These are phyloP conservation scores for Epinotia demarniana DNA, from an alignment of 2,888 invertebrate genomes.

Conservation along the genomic window DNA sequence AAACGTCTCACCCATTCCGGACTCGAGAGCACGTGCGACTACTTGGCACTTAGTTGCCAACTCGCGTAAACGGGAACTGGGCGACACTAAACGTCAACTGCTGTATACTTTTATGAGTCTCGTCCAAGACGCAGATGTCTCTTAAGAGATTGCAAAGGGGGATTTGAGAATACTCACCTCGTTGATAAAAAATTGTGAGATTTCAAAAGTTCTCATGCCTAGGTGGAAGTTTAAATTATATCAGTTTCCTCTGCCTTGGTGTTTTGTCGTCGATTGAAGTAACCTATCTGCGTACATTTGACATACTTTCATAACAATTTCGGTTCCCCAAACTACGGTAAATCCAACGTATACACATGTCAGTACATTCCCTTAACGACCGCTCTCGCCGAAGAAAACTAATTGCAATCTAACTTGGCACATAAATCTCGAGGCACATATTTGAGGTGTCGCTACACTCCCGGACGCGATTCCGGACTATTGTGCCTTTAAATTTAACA, in stretches of 20 bases:
- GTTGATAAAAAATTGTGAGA: conserved; percentile 13
- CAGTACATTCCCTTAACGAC: conserved; percentile 44
- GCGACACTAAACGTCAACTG: conserved; percentile 61
- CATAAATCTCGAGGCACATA: conserved; percentile 71
- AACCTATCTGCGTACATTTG: conserved; percentile 18
- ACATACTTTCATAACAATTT: conserved; percentile 37
- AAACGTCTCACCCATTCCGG: conserved; percentile 72
- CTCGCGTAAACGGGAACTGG: conserved; percentile 74
- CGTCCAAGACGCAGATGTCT: conserved; percentile 59
- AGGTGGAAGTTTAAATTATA: not conserved
- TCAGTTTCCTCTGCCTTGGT: not conserved
- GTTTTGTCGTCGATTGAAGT: not conserved
- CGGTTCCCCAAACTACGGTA: conserved; percentile 33
- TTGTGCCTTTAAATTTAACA: conserved; percentile 74
- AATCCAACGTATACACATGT: conserved; percentile 36
- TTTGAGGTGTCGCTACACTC: conserved; percentile 64
- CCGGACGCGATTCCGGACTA: conserved; percentile 58
- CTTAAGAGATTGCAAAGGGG: conserved; percentile 63
- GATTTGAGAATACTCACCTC: conserved; percentile 46
- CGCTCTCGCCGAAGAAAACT: conserved; percentile 61
- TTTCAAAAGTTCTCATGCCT: not conserved
- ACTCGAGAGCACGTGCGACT: conserved; percentile 68
- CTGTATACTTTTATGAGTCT: conserved; percentile 73
- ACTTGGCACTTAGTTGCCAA: conserved; percentile 75
- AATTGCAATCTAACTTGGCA: conserved; percentile 76